phyloP scores from a whole-genome alignment of 2,888 invertebrate genomes.

The Unio pictorum region DNA sequence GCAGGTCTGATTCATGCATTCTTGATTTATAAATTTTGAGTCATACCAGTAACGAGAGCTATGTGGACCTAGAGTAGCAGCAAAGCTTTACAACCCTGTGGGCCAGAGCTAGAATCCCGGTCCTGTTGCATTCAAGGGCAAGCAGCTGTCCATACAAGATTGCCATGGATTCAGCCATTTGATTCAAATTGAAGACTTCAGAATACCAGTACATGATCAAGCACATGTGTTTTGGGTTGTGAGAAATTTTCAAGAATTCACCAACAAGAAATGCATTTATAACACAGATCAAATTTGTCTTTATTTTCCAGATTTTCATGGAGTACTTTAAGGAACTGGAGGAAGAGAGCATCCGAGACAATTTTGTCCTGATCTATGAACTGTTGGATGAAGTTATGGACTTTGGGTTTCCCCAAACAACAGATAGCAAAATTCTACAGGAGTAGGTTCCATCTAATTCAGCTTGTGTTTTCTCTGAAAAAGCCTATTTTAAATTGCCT shows the following conservation, averaged over 20 bases:
- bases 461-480: background rate
- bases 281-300: background rate
- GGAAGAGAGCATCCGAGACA: conserved; percentile 98
- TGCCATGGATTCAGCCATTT: no score
- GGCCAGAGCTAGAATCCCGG: no score
- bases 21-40: no score
- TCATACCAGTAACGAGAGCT: no score
- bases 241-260: background rate
- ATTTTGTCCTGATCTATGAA: conserved; percentile 99
- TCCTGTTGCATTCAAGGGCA: no score
- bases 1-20: no score
- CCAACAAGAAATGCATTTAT: background rate
- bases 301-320: conserved; percentile 77
- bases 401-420: conserved; percentile 99
- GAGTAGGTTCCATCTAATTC: conserved; percentile 75
- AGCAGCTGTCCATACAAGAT: no score
- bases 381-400: conserved; percentile 96
- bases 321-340: conserved; percentile 99
- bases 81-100: no score
- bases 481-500: no score
- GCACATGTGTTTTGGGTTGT: background rate
- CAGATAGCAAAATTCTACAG: conserved; percentile 97
- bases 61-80: no score
- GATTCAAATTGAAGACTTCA: background rate
- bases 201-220: no score